Evolutionary conservation across 2,888 invertebrate genomes (phyloP).

Genomic region (Chorisops tibialis): DNA sequence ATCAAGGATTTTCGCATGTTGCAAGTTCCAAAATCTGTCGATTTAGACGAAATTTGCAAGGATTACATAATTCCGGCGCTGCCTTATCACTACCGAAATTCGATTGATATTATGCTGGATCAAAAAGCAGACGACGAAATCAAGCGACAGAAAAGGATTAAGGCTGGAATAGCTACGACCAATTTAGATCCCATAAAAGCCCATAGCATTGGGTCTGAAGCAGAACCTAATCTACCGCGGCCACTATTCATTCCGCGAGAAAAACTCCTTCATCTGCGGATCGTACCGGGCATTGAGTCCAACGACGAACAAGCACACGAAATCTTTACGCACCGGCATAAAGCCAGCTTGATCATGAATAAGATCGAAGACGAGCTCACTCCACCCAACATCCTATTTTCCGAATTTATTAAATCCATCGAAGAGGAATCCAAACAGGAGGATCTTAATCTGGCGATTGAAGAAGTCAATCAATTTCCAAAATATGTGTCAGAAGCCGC

Average conservation of each 20-base stretch:
- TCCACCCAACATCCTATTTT: constrained; percentile 5
- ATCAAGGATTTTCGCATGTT: constrained; percentile 5
- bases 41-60: background rate
- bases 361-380: background rate
- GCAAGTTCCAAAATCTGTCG: background rate
- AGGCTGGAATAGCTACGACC: background rate
- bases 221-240: background rate
- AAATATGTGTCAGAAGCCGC: background rate
- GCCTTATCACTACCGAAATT: constrained; percentile 1
- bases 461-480: background rate
- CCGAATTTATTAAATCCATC: background rate
- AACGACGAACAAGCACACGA: too few species aligned
- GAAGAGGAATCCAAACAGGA: background rate
- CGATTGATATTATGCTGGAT: background rate
- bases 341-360: background rate
- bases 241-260: constrained; percentile 6
- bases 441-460: background rate
- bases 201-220: too few species aligned
- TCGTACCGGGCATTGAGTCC: too few species aligned
- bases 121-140: background rate
- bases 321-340: background rate
- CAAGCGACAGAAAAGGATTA: background rate
- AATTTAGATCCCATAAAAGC: background rate
- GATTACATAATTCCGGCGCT: background rate
- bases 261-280: too few species aligned